A percentile compares a stretch with the other conserved stretches of the same genome.
Evolutionary conservation across 2,797 vertebrate species (phyloP).

Genomic region (Etheostoma nigrum): DNA sequence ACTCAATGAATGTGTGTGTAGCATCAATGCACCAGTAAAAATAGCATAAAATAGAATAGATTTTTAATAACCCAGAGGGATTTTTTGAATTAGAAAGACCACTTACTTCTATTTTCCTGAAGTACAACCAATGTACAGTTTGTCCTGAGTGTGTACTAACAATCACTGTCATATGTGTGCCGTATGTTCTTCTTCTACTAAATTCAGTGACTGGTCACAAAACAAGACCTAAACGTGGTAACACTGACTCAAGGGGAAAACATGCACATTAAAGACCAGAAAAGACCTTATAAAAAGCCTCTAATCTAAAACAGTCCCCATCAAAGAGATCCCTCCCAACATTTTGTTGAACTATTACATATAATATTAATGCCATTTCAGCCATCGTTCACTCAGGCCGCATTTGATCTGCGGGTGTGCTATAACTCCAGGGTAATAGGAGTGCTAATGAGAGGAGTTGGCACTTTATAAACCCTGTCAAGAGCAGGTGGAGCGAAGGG

Average conservation of each 20-base stretch:
- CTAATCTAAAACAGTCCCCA: slow-evolving; percentile 83
- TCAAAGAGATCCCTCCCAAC: slow-evolving; percentile 80
- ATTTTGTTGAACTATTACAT: slow-evolving; percentile 83
- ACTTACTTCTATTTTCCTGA: slow-evolving; percentile 30
- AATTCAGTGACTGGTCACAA: slow-evolving; percentile 64
- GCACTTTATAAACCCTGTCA: slow-evolving; percentile 83
- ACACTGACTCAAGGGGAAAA: slow-evolving; percentile 83
- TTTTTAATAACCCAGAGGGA: slow-evolving; percentile 31
- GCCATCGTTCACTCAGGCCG: slow-evolving; percentile 71
- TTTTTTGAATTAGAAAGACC: slow-evolving; percentile 50
- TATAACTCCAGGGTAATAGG: slow-evolving; percentile 71
- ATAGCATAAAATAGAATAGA: slow-evolving; percentile 20
- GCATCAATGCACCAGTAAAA: slow-evolving; percentile 22
- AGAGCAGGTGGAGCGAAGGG: slow-evolving; percentile 75
- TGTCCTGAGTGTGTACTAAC: slow-evolving; percentile 39
- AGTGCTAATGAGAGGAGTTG: slow-evolving; percentile 82
- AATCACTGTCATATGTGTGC: slow-evolving; percentile 47
- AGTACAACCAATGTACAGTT: slow-evolving; percentile 33
- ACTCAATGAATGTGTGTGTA: slow-evolving; percentile 29
- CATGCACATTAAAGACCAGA: slow-evolving; percentile 82
- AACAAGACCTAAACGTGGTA: slow-evolving; percentile 73
- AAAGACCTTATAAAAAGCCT: slow-evolving; percentile 80
- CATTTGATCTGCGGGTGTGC: slow-evolving; percentile 78
- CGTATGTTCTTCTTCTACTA: slow-evolving; percentile 60
- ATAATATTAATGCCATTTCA: slow-evolving; percentile 83